Evolutionary conservation across 2,113 vertebrate genomes (phyloP), one percentile per base, ranked within the genome.

Genomic region (Elephas maximus): DNA sequence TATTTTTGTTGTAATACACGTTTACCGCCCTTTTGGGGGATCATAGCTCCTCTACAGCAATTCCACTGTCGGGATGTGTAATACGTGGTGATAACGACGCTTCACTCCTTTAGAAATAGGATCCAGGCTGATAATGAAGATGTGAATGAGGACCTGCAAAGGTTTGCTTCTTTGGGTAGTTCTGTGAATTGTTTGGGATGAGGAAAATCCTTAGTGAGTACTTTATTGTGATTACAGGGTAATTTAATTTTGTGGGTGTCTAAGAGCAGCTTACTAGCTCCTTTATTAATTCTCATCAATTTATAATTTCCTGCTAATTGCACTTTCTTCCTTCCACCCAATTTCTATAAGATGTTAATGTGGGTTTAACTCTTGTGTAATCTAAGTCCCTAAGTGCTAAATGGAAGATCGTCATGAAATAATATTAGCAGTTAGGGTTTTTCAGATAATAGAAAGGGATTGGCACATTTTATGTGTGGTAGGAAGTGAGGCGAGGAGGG

Each of bases 251-350:
- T 80, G 76, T 93, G 30, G 60, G 18, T 87, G 45, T 77, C 76
- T 57, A 73, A 92, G 67, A 84, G 71, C 77, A 76, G 74, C 87
- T 28, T 37, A 69, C 37, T 41, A 81, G 20, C 78, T 81, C 48
- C 15, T 83, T 93, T 88, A 90, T 81, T 92, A 96, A 96, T 85
- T 93, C 44, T 93, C 57, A 81, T 91, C 78, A 91, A 82, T 91
- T 94, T 93, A 44, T 80, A 91, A 96, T 87, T 96, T 90, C 37
- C 79, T 89, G n/a, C 82, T 95, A 88, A 92, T 95, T 65, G 48
- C 26, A 30, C 57, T 85, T 94, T 92, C 48, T 69, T 90, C 6
- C 67, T 95, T 80, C 23, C 20, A 93, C 17, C 15, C 60, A 85
- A 1, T 33, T 30, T 67, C 57, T 53, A 23, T 63, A 51, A 51